Evolutionary conservation across 2,888 invertebrate genomes (phyloP), one percentile per base, ranked within the genome.

Genomic region (Eucera pruinosa): DNA sequence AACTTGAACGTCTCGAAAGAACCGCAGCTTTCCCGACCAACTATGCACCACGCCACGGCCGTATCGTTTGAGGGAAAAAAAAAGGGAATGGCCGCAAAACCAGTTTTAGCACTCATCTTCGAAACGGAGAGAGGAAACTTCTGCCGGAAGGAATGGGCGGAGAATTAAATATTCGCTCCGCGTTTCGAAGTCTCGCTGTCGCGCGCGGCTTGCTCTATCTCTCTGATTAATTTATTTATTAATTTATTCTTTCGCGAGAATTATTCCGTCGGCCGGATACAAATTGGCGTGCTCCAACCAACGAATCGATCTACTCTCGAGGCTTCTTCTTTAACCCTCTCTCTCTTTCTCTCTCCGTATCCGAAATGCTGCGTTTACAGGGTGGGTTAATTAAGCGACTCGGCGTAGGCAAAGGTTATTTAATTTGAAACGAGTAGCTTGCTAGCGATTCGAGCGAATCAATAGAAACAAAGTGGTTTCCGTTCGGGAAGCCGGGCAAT

Each of bases 1-100:
- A 70, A 65, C 78, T 71, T 71, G 41, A 54, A 39, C 65, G 48
- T 61, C 54, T 36, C 69, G 69, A 70, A 61, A 71, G 54, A 62
- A 43, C 58, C 50, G 41, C 45, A 30, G 2, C 43, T 39, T 45
- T 76, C 47, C 27, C 25, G 23, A n/a, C 13, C 65, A 62, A 61
- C 68, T 33, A 41, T 48, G 48, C 48, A 58, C n/a, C n/a, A n/a
- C n/a, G n/a, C n/a, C n/a, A n/a, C n/a, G n/a, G n/a, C 61, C 58
- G 47, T 2, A n/a, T 27, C 2, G 4, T 61, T 81, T 72, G 57
- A 48, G 23, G 41, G 36, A 15, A 43, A 18, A 52, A 57, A 39
- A 39, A 64, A 39, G 47, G 18, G 48, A 45, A 61, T 52, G 50
- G 18, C 47, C 36, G 47, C 52, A n/a, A 20, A 48, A 50, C 55